Evolutionary conservation across 2,888 invertebrate genomes (phyloP).

Genomic region (Parnassius glacialis): DNA sequence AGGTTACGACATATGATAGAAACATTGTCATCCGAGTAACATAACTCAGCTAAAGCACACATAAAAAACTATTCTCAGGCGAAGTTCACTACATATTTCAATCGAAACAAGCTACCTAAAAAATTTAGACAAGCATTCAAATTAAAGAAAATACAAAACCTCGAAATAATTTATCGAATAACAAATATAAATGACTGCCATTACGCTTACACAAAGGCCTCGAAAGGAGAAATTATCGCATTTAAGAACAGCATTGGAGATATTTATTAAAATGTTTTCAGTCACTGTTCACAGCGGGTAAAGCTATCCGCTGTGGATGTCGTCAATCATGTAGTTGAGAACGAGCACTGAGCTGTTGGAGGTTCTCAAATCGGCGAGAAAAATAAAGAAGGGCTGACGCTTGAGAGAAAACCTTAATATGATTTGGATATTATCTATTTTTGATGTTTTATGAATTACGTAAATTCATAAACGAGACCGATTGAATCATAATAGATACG

Average conservation of each 20-base stretch:
- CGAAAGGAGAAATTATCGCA: conserved; percentile 67
- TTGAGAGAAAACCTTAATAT: conserved; percentile 37
- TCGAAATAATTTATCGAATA: conserved; percentile 12
- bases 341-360: conserved; percentile 37
- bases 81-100: background rate
- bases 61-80: conserved; percentile 3
- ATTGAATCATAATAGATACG: too few relatives aligned
- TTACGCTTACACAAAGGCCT: conserved; percentile 47
- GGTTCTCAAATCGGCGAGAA: conserved; percentile 37
- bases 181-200: conserved; percentile 42
- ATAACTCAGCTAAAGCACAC: too few relatives aligned
- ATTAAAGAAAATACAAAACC: background rate
- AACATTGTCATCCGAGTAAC: too few relatives aligned
- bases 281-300: conserved; percentile 48
- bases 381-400: conserved; percentile 35
- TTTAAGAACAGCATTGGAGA: conserved; percentile 49
- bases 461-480: background rate
- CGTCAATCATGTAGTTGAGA: conserved; percentile 54
- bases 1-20: too few relatives aligned
- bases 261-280: conserved; percentile 57
- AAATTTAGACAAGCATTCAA: conserved; percentile 1
- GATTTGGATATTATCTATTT: conserved; percentile 15
- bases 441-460: conserved; percentile 6
- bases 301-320: conserved; percentile 44
- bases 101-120: conserved; percentile 11